Percentiles rank a stretch among this genome's conserved stretches.
These are phyloP conservation scores for Mimumesa dahlbomi DNA, from an alignment of 2,888 invertebrate species.

Conservation along the genomic window DNA sequence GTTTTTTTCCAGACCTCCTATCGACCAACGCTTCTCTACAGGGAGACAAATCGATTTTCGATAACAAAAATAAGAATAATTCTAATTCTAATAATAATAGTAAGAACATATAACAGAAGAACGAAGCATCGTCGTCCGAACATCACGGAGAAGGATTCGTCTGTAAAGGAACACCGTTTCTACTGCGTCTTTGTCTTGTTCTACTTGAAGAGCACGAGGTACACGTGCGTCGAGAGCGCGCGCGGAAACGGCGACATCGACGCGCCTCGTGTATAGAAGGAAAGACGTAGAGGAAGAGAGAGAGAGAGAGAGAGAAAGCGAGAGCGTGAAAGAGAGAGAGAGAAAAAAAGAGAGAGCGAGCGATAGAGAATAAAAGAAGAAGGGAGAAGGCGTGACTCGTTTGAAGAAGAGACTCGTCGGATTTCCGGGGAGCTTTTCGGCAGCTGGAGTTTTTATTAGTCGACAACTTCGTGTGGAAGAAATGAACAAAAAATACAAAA, in stretches of 20 bases:
- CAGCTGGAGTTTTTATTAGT: constrained; percentile 29
- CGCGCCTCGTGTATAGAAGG: constrained; percentile 7
- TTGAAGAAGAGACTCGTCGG: constrained; percentile 30
- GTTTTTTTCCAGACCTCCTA: constrained; percentile 11
- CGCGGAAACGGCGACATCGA: constrained; percentile 3
- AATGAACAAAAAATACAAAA: too few relatives aligned
- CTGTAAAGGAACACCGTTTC: not conserved
- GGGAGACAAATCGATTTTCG: too few relatives aligned
- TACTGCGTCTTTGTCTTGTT: constrained; percentile 26
- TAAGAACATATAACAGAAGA: not conserved
- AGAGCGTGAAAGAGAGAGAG: not conserved
- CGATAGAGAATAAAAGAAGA: constrained; percentile 1
- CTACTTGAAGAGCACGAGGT: constrained; percentile 20
- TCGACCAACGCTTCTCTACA: too few relatives aligned
- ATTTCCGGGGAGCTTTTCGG: constrained; percentile 25
- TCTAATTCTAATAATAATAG: too few relatives aligned
- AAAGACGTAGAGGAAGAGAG: constrained; percentile 30
- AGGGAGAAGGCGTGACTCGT: constrained; percentile 27
- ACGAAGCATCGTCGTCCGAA: not conserved
- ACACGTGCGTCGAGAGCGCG: constrained; percentile 29
- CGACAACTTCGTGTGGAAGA: constrained; percentile 37
- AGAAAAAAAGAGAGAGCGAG: not conserved
- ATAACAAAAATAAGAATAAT: too few relatives aligned
- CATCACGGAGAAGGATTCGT: not conserved
- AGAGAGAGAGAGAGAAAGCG: not conserved